Conservation (phyloP, 2,797 vertebrate species). For the Ciconia nigra region DNA sequence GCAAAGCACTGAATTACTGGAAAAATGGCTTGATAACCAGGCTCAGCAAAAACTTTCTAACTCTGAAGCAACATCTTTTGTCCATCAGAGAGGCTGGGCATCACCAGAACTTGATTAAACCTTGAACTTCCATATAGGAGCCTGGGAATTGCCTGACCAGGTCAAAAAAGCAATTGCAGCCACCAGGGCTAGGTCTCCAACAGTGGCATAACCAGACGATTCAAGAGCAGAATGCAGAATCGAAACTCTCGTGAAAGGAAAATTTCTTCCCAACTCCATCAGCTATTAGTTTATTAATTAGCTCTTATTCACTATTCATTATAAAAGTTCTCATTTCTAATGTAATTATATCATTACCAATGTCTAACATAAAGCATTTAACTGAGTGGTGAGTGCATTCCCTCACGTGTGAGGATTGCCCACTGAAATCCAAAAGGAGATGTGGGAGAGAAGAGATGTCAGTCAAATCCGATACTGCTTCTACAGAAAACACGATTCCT, state of each 20-base stretch:
- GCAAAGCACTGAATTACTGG: background rate
- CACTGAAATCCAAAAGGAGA: background rate
- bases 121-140: background rate
- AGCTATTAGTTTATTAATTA: background rate
- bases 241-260: background rate
- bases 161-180: background rate
- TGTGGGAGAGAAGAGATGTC: background rate
- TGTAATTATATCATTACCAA: background rate
- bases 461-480: background rate
- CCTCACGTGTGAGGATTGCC: background rate
- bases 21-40: background rate
- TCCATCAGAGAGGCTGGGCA: background rate
- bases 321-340: background rate
- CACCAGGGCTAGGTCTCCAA: background rate
- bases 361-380: background rate
- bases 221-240: background rate
- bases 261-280: background rate
- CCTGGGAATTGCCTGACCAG: background rate
- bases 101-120: background rate
- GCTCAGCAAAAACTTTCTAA: background rate
- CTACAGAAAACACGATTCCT: background rate
- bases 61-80: background rate
- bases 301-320: background rate
- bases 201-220: background rate
- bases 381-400: background rate